phyloP scores from a whole-genome alignment of 2,113 vertebrate genomes.

The Holacanthus passer region DNA sequence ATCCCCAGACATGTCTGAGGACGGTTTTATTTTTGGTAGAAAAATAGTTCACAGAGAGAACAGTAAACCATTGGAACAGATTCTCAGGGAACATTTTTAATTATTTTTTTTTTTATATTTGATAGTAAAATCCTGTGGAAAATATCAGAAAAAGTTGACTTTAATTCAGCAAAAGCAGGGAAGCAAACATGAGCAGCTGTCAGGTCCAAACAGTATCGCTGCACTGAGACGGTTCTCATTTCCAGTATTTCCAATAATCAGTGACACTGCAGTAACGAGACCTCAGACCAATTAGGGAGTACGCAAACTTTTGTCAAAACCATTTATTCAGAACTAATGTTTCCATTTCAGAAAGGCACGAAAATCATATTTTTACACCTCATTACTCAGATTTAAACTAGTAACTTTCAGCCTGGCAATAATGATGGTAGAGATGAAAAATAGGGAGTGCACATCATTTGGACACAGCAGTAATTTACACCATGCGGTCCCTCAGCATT shows the following conservation, averaged over 20 bases:
- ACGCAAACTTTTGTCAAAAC: conserved; percentile 17
- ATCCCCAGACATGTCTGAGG: conserved; percentile 1
- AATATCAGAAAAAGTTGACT: not conserved
- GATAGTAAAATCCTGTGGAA: not conserved
- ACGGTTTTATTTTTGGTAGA: not conserved
- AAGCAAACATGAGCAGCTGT: not conserved
- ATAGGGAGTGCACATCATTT: conserved; percentile 28
- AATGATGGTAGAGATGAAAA: conserved; percentile 58
- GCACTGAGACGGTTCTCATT: not conserved
- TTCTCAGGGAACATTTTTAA: not conserved
- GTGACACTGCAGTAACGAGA: not conserved
- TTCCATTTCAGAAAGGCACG: conserved; percentile 30
- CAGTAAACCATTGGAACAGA: too few relatives aligned
- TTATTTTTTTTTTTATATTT: not conserved
- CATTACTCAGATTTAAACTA: conserved; percentile 50
- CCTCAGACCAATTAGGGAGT: conserved; percentile 28
- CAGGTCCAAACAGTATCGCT: not conserved
- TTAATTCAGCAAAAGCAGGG: not conserved
- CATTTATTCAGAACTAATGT: conserved; percentile 38
- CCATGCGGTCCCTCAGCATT: not conserved
- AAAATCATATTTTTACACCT: conserved; percentile 39
- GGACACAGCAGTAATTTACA: conserved; percentile 48
- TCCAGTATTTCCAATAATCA: conserved; percentile 7
- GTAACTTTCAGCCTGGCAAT: conserved; percentile 40
- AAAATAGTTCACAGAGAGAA: not conserved